Percentiles rank a stretch among this genome's conserved stretches.
Conservation (phyloP, 2,113 vertebrate species). For the Phaethon lepturus region DNA sequence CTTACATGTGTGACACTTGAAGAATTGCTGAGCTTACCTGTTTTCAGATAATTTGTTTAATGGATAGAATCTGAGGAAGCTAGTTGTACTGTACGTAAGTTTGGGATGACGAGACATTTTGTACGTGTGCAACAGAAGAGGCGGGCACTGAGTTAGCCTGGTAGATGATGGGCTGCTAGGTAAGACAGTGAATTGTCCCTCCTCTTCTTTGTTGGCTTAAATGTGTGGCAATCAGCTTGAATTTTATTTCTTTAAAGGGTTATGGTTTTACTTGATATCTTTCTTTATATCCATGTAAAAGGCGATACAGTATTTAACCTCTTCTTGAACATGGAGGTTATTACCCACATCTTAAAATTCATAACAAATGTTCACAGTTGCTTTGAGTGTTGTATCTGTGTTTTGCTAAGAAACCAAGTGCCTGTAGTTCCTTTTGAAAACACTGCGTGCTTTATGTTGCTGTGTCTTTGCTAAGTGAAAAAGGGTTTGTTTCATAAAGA, state of each 20-base stretch:
- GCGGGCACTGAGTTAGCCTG: fast-evolving
- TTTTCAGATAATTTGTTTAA: background rate
- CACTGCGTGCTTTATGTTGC: background rate
- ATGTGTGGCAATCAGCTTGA: background rate
- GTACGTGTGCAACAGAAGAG: background rate
- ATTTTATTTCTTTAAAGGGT: background rate
- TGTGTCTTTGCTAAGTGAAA: background rate
- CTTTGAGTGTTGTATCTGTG: background rate
- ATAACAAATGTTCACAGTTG: background rate
- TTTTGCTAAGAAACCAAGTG: background rate
- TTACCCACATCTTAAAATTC: background rate
- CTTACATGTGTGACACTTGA: background rate
- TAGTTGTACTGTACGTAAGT: fast-evolving
- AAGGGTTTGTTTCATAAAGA: background rate
- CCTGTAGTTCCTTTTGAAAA: background rate
- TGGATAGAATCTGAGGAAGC: background rate
- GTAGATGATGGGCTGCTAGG: background rate
- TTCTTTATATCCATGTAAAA: background rate
- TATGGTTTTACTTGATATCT: background rate
- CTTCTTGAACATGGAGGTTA: background rate
- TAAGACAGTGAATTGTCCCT: background rate
- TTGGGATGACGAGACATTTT: background rate
- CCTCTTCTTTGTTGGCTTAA: background rate
- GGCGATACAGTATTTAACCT: background rate
- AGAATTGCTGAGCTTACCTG: background rate